These are phyloP conservation scores for Tortricodes alternella DNA, from an alignment of 2,888 invertebrate genomes.

Conservation along the genomic window DNA sequence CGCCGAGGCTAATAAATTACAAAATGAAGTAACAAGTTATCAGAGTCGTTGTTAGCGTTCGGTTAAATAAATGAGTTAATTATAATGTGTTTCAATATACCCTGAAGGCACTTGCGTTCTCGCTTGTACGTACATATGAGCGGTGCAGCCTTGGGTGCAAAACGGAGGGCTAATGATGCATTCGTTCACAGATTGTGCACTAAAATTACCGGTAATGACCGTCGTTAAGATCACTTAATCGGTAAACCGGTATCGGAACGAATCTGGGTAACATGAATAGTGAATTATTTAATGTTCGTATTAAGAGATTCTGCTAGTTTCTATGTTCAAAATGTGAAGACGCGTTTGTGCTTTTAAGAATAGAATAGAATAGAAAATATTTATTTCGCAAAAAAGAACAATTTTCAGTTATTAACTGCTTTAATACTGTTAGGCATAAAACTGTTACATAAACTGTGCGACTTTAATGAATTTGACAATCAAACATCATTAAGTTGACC, in stretches of 20 bases:
- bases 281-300: no score
- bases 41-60: background rate
- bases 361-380: no score
- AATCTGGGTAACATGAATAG: background rate
- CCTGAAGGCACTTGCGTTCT: background rate
- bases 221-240: conserved; percentile 42
- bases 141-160: conserved; percentile 32
- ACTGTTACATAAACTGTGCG: no score
- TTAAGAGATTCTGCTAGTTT: no score
- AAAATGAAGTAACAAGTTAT: background rate
- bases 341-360: no score
- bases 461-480: no score
- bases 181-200: conserved; percentile 43
- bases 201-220: conserved; percentile 48
- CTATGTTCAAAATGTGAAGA: no score
- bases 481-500: no score
- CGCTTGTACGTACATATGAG: background rate
- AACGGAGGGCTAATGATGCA: conserved; percentile 44
- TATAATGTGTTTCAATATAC: background rate
- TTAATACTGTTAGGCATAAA: no score
- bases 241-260: conserved; percentile 35
- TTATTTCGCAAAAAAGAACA: no score
- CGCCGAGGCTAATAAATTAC: background rate
- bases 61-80: background rate
- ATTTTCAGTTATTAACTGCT: no score